phyloP scores from a whole-genome alignment of 2,113 vertebrate genomes.

The Microcebus murinus region DNA sequence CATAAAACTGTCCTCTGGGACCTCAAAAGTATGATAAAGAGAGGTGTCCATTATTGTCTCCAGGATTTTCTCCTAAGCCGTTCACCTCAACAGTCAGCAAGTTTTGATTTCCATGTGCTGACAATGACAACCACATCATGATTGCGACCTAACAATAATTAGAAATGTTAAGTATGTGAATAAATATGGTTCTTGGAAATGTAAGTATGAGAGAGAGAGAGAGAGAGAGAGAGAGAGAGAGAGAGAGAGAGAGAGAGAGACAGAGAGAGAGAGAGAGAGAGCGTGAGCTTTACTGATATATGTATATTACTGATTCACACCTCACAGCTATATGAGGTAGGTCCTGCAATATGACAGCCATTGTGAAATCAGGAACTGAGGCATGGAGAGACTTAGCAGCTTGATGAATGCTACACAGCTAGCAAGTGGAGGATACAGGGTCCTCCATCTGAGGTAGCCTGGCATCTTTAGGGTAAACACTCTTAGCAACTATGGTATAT shows the following conservation, averaged over 20 bases:
- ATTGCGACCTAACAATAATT: neutral
- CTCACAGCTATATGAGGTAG: neutral
- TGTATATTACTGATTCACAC: neutral
- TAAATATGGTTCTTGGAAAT: neutral
- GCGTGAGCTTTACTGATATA: no score
- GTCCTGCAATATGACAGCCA: neutral
- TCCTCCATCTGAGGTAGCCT: neutral
- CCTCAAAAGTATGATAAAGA: neutral
- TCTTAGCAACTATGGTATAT: neutral
- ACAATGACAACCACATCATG: neutral
- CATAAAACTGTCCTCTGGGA: neutral
- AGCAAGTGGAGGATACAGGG: neutral
- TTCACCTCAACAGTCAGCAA: neutral
- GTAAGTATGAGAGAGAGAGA: neutral
- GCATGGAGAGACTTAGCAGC: neutral
- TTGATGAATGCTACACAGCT: neutral
- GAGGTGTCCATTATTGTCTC: neutral
- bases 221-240: no score
- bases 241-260: no score
- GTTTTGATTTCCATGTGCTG: neutral
- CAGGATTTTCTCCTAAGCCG: neutral
- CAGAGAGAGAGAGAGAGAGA: no score
- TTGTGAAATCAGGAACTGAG: neutral
- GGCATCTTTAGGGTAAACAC: neutral
- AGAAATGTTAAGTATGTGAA: neutral